phyloP scores from a whole-genome alignment of 92 coral and sea anemone species.

The Actinostola sp. region DNA sequence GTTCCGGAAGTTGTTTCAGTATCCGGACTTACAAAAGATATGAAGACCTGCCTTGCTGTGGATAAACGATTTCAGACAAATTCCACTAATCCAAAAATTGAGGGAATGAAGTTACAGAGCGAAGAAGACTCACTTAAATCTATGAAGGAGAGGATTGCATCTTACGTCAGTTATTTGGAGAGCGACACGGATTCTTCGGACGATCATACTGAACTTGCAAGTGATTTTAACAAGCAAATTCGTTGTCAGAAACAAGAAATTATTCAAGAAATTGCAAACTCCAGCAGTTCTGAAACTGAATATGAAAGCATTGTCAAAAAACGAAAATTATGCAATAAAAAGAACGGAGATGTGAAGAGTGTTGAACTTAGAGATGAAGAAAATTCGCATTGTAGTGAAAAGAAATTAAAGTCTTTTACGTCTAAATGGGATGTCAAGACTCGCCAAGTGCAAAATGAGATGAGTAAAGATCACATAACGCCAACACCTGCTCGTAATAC shows the following conservation, averaged over 20 bases:
- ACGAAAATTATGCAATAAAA: neutral
- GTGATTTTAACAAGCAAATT: too few relatives aligned
- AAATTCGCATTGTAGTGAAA: neutral
- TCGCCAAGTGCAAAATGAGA: neutral
- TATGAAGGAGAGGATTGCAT: slow-evolving; percentile 16
- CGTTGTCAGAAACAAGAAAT: too few relatives aligned
- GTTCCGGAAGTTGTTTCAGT: too few relatives aligned
- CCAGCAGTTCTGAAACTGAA: too few relatives aligned
- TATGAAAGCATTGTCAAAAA: neutral
- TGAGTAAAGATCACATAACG: too few relatives aligned
- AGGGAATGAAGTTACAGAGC: neutral
- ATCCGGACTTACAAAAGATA: too few relatives aligned
- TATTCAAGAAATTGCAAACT: too few relatives aligned
- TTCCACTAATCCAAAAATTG: neutral
- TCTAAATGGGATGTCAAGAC: slow-evolving; percentile 17
- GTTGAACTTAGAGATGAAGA: neutral
- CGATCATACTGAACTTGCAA: neutral
- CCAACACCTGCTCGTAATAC: neutral
- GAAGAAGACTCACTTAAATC: slow-evolving; percentile 1
- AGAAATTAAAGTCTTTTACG: slow-evolving; percentile 2
- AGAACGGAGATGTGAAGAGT: neutral
- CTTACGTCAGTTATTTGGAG: slow-evolving; percentile 18
- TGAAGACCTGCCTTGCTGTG: too few relatives aligned
- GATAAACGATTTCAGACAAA: too few relatives aligned
- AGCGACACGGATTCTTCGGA: slow-evolving; percentile 27